phyloP scores from a whole-genome alignment of 2,888 invertebrate species.

The Pachycephus smyrnensis region DNA sequence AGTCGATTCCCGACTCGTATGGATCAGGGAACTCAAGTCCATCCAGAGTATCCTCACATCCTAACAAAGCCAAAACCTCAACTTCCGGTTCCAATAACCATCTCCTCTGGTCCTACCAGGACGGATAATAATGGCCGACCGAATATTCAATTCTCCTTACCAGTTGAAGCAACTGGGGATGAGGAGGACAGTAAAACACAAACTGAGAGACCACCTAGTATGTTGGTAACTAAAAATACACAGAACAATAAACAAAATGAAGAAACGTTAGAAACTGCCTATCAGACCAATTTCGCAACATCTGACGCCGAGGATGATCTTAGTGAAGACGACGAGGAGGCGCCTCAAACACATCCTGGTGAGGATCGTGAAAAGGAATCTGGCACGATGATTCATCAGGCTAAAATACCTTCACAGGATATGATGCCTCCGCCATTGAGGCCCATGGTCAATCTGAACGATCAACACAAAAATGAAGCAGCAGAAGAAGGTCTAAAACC shows the following conservation, averaged over 20 bases:
- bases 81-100: constrained; percentile 53
- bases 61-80: constrained; percentile 55
- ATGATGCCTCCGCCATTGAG: constrained; percentile 58
- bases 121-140: constrained; percentile 35
- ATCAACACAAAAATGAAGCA: constrained; percentile 39
- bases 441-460: constrained; percentile 25
- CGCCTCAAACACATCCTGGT: constrained; percentile 19
- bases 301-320: constrained; percentile 31
- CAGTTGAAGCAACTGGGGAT: constrained; percentile 51
- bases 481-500: constrained; percentile 53
- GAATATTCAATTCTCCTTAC: constrained; percentile 53
- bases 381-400: constrained; percentile 25
- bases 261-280: constrained; percentile 49
- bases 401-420: constrained; percentile 50
- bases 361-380: constrained; percentile 14
- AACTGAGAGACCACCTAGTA: constrained; percentile 57
- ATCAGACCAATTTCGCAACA: constrained; percentile 54
- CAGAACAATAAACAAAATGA: constrained; percentile 41
- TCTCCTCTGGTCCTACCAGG: constrained; percentile 43
- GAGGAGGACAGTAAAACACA: constrained; percentile 49
- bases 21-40: constrained; percentile 40
- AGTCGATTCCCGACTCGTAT: not conserved
- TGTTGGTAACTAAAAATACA: constrained; percentile 40
- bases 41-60: constrained; percentile 59
- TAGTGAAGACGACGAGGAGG: constrained; percentile 15